Evolutionary conservation across 23 tunicate genomes (phyloP).

Genomic region (Halocynthia aurantium): DNA sequence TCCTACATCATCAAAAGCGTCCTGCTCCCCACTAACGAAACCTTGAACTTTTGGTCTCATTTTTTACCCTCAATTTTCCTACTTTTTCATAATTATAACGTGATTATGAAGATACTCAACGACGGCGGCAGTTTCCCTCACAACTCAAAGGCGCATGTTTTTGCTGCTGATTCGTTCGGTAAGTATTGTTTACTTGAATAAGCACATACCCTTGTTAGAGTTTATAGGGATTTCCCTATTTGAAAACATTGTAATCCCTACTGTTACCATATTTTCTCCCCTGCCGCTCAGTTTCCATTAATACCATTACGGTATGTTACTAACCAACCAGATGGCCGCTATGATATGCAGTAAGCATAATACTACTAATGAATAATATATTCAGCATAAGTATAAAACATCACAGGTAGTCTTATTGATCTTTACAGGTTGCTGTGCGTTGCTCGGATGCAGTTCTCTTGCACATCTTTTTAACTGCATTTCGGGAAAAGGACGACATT

Average conservation of each 20-base stretch:
- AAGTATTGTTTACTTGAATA: background rate
- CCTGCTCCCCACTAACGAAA: constrained; percentile 68
- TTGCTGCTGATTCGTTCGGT: constrained; percentile 52
- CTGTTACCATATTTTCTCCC: too few relatives aligned
- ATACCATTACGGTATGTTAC: background rate
- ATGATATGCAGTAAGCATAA: background rate
- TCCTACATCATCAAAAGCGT: constrained; percentile 16
- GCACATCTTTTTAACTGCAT: constrained; percentile 90
- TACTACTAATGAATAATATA: background rate
- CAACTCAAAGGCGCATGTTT: constrained; percentile 29
- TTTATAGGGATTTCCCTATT: too few relatives aligned
- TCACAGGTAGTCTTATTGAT: background rate
- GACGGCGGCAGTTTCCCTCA: background rate
- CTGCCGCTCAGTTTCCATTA: background rate
- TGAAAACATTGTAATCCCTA: background rate
- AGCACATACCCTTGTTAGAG: too few relatives aligned
- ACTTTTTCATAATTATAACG: constrained; percentile 14
- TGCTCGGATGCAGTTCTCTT: constrained; percentile 47
- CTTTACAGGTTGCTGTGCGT: constrained; percentile 39
- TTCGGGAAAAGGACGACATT: constrained; percentile 59
- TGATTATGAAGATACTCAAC: constrained; percentile 11
- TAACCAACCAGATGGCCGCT: background rate
- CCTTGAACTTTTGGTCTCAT: constrained; percentile 78
- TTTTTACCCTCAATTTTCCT: constrained; percentile 32
- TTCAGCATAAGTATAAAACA: background rate